These are phyloP conservation scores for Patella pellucida DNA, from an alignment of 2,888 invertebrate species.

Conservation along the genomic window DNA sequence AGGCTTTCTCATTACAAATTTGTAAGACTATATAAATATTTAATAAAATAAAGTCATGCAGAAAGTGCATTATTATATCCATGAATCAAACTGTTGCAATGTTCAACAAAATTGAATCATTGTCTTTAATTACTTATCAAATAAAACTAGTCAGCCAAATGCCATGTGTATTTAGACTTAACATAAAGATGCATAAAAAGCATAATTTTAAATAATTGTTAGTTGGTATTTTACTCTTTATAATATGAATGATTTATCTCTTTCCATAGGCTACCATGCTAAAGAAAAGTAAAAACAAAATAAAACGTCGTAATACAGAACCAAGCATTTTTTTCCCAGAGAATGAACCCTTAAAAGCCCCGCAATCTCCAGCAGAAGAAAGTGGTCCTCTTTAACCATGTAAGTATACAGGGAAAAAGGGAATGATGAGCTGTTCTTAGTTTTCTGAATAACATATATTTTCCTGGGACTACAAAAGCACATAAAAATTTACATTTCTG, in stretches of 20 bases:
- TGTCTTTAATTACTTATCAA: too few species aligned
- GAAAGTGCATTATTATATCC: too few species aligned
- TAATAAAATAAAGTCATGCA: too few species aligned
- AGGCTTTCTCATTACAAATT: too few species aligned
- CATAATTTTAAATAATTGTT: too few species aligned
- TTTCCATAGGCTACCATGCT: constrained; percentile 96
- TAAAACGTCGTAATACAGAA: constrained; percentile 88
- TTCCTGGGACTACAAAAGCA: not conserved
- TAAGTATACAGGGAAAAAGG: constrained; percentile 22
- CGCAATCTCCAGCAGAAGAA: constrained; percentile 64
- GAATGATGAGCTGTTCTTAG: not conserved
- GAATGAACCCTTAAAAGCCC: constrained; percentile 62
- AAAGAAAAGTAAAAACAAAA: constrained; percentile 94
- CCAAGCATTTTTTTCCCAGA: constrained; percentile 71
- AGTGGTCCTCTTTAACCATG: constrained; percentile 63
- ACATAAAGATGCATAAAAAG: too few species aligned
- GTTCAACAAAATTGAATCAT: too few species aligned
- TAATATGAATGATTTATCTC: not conserved
- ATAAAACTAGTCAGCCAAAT: too few species aligned
- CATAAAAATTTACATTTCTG: not conserved
- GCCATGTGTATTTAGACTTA: not conserved
- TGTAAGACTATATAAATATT: too few species aligned
- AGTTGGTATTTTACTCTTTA: too few species aligned
- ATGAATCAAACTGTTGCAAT: too few species aligned
- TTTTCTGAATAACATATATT: constrained; percentile 4